Evolutionary conservation across 2,888 invertebrate genomes (phyloP).

Genomic region (Omphaloscelis lunosa): DNA sequence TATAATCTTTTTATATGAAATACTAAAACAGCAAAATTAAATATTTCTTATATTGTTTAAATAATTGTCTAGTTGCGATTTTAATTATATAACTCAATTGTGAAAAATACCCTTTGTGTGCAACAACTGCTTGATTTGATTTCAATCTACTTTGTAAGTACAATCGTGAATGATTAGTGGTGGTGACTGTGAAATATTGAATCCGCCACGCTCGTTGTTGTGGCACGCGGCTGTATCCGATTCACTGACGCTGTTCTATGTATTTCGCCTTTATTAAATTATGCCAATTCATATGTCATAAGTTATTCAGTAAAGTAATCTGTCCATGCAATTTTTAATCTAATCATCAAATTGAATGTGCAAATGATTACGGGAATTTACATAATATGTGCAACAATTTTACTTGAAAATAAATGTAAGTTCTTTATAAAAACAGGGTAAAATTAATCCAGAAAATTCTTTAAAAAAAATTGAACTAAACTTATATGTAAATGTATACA

Average conservation of each 20-base stretch:
- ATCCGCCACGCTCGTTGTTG: constrained; percentile 83
- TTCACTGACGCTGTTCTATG: constrained; percentile 73
- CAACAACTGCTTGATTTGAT: constrained; percentile 72
- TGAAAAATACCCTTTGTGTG: constrained; percentile 52
- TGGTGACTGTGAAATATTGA: constrained; percentile 87
- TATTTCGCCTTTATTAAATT: constrained; percentile 68
- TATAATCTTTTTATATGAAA: background rate
- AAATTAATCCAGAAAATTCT: background rate
- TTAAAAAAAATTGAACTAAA: background rate
- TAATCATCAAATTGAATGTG: background rate
- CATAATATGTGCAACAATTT: background rate
- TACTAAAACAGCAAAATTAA: background rate
- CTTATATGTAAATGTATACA: background rate
- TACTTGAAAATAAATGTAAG: background rate
- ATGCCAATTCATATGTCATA: constrained; percentile 52
- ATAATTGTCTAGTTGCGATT: constrained; percentile 3
- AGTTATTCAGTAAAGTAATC: constrained; percentile 35
- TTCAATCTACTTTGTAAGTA: constrained; percentile 83
- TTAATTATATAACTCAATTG: constrained; percentile 38
- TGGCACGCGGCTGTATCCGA: constrained; percentile 81
- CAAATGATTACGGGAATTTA: background rate
- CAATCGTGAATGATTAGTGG: constrained; percentile 85
- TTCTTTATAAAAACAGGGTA: background rate
- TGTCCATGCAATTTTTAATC: constrained; percentile 9
- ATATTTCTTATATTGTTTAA: constrained; percentile 13